These are phyloP conservation scores for Chauna torquata DNA, from an alignment of 2,113 vertebrate genomes.

Conservation along the genomic window DNA sequence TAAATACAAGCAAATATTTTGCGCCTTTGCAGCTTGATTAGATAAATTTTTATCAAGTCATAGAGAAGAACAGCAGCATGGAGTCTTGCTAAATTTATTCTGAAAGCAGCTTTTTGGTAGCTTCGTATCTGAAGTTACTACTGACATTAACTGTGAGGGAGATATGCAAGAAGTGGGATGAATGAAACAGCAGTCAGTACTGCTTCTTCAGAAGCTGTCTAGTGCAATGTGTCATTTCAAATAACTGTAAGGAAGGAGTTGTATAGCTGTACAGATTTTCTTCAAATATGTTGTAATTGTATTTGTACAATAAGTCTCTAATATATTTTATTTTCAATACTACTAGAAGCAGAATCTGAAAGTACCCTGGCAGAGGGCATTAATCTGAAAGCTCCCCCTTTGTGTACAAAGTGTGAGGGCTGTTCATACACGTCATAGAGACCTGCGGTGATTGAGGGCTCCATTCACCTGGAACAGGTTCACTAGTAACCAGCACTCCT, in stretches of 20 bases:
- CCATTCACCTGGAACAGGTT: slow-evolving; percentile 1
- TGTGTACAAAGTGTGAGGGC: neutral
- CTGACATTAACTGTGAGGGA: neutral
- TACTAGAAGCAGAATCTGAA: neutral
- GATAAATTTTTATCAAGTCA: neutral
- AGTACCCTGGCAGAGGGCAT: neutral
- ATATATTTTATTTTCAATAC: neutral
- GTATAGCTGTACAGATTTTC: neutral
- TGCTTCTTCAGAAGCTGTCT: slow-evolving; percentile 15
- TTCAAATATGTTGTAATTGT: neutral
- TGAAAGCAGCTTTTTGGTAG: neutral
- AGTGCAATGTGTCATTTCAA: slow-evolving; percentile 14
- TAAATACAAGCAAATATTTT: neutral
- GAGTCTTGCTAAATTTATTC: slow-evolving; percentile 16
- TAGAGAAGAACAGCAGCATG: slow-evolving; percentile 6
- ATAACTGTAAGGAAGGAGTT: neutral
- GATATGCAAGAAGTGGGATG: neutral
- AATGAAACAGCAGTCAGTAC: neutral
- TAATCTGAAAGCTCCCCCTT: neutral
- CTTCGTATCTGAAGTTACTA: slow-evolving; percentile 1
- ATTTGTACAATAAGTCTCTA: neutral
- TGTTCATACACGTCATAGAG: neutral
- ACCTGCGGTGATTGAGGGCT: neutral
- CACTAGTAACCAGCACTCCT: neutral
- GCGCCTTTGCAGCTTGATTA: slow-evolving; percentile 34